phyloP scores from a whole-genome alignment of 1,140 invertebrate species.

The Argopecten irradians region DNA sequence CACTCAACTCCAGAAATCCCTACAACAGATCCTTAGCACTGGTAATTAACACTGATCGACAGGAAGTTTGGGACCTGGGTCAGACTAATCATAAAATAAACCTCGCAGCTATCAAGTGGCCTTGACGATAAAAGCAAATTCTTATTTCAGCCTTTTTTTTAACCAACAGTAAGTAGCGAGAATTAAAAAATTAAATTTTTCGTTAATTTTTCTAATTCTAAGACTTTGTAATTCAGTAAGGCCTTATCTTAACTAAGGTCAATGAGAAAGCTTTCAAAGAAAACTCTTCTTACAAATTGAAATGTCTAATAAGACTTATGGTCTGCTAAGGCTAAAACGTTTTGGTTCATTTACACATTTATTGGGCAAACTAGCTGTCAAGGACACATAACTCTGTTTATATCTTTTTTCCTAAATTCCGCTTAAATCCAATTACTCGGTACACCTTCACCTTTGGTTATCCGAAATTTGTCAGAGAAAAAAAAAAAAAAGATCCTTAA shows the following conservation, averaged over 20 bases:
- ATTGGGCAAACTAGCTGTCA: too few species aligned
- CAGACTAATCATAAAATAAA: neutral
- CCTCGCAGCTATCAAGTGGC: neutral
- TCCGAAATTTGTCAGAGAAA: too few species aligned
- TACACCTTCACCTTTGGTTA: too few species aligned
- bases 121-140: neutral
- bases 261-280: neutral
- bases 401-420: too few species aligned
- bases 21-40: neutral
- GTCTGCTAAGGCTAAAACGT: too few species aligned
- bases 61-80: neutral
- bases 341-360: too few species aligned
- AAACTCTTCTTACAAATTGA: neutral
- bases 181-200: neutral
- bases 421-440: too few species aligned
- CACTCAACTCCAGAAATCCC: neutral
- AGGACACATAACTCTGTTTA: too few species aligned
- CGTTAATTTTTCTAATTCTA: neutral
- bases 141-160: neutral
- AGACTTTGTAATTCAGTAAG: neutral
- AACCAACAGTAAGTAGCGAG: neutral
- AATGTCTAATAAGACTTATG: too few species aligned
- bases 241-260: neutral
- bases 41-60: neutral
- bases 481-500: too few species aligned